Conservation (phyloP, 1,140 invertebrate species). For the Magallana gigas region DNA sequence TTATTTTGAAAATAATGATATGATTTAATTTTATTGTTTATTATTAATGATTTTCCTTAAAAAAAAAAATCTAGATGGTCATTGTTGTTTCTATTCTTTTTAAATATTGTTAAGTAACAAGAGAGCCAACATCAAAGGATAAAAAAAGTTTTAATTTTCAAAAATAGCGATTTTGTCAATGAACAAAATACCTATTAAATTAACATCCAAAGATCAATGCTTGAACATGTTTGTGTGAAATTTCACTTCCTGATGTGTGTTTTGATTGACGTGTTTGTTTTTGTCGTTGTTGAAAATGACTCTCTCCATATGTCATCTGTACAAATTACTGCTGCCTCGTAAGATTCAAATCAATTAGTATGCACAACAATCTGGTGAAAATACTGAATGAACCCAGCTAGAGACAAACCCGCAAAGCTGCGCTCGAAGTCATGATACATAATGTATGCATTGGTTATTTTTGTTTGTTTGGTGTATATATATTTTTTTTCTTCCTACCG, state of each 20-base stretch:
- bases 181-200: too few relatives aligned
- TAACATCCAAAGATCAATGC: too few relatives aligned
- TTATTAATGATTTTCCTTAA: too few relatives aligned
- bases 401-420: neutral
- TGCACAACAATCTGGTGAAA: slow-evolving; percentile 7
- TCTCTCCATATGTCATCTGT: slow-evolving; percentile 10
- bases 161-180: too few relatives aligned
- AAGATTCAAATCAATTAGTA: slow-evolving; percentile 23
- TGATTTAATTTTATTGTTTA: too few relatives aligned
- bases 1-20: too few relatives aligned
- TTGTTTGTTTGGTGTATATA: slow-evolving; percentile 28
- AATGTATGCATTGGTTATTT: neutral
- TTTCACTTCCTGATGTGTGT: slow-evolving; percentile 8
- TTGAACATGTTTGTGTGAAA: too few relatives aligned
- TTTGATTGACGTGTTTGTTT: slow-evolving; percentile 32
- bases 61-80: too few relatives aligned
- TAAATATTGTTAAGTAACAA: too few relatives aligned
- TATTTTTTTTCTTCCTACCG: neutral
- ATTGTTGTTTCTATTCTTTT: too few relatives aligned
- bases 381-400: neutral
- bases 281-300: neutral
- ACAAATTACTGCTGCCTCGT: neutral
- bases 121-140: too few relatives aligned
- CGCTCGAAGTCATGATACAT: neutral
- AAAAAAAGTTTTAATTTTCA: too few relatives aligned